Percentiles rank a stretch among this genome's conserved stretches.
Conservation (phyloP, 2,113 vertebrate species). For the Rhombomys opimus region DNA sequence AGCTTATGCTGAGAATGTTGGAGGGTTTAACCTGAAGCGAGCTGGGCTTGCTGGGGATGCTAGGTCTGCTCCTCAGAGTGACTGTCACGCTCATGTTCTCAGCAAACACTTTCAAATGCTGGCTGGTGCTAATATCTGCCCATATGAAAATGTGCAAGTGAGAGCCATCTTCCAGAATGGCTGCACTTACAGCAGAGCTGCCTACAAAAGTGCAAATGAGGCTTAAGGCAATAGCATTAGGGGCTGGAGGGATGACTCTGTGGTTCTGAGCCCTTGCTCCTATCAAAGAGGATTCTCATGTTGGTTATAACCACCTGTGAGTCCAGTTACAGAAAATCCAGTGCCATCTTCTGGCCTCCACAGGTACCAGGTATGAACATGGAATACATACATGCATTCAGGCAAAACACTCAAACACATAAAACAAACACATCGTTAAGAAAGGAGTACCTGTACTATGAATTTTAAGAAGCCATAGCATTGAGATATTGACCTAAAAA, state of each 20-base stretch:
- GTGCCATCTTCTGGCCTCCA: neutral
- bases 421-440: neutral
- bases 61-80: neutral
- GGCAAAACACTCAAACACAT: neutral
- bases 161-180: neutral
- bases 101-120: neutral
- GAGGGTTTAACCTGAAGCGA: neutral
- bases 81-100: neutral
- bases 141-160: neutral
- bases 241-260: too few relatives aligned
- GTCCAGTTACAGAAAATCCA: neutral
- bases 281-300: neutral
- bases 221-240: neutral
- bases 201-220: neutral
- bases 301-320: neutral
- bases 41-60: neutral
- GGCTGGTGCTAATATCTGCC: neutral
- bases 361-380: neutral
- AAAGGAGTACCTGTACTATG: neutral
- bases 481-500: neutral
- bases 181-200: neutral
- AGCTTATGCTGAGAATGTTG: neutral
- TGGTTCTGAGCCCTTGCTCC: neutral
- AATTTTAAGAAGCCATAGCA: neutral
- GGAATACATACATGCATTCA: neutral